A percentile compares a stretch with the other conserved stretches of the same genome.
These are phyloP conservation scores for Buathra laborator DNA, from an alignment of 2,888 invertebrate species.

Conservation along the genomic window DNA sequence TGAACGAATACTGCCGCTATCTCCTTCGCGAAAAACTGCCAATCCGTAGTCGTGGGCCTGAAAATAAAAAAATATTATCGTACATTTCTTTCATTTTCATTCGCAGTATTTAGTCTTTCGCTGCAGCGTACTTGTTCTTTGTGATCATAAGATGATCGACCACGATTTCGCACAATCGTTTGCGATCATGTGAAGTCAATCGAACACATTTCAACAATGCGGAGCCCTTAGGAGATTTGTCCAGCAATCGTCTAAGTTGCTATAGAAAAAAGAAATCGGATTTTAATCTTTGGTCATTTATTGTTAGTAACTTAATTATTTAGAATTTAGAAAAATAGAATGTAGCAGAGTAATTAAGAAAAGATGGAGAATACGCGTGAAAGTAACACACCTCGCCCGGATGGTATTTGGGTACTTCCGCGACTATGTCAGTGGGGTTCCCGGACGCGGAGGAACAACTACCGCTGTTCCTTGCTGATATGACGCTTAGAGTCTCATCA, in stretches of 20 bases:
- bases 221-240: background rate
- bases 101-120: background rate
- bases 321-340: no score
- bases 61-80: background rate
- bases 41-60: slow-evolving; percentile 13
- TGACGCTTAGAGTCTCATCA: background rate
- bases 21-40: slow-evolving; percentile 22
- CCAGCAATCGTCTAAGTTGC: slow-evolving; percentile 31
- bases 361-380: background rate
- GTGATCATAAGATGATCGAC: slow-evolving; percentile 35
- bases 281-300: no score
- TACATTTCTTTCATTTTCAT: background rate
- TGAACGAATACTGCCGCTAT: slow-evolving; percentile 19
- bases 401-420: background rate
- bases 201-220: slow-evolving; percentile 9
- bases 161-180: slow-evolving; percentile 31
- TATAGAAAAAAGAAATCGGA: background rate
- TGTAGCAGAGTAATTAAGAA: no score
- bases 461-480: background rate
- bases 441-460: background rate
- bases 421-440: background rate
- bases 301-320: no score
- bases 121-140: slow-evolving; percentile 17
- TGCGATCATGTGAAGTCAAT: slow-evolving; percentile 25
- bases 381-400: background rate